Evolutionary conservation across 2,797 vertebrate genomes (phyloP).

Genomic region (Smutsia gigantea): DNA sequence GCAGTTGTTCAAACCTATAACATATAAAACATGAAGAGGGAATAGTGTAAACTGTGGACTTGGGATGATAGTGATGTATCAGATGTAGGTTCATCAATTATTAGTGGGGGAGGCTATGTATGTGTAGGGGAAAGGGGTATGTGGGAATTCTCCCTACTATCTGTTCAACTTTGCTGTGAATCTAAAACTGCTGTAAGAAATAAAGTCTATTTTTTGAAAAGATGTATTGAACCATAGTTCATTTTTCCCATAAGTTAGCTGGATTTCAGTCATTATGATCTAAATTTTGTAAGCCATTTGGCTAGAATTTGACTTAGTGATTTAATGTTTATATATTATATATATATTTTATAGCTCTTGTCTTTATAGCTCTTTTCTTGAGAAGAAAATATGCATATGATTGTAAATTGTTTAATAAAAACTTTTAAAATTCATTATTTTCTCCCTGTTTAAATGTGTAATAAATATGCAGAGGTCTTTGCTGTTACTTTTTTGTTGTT

Average conservation of each 20-base stretch:
- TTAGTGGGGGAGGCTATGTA: not conserved
- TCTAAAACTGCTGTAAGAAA: not conserved
- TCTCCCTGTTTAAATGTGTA: not conserved
- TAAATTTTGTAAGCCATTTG: not conserved
- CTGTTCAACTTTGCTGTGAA: not conserved
- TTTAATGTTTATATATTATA: not conserved
- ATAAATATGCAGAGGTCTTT: not conserved
- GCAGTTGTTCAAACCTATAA: not conserved
- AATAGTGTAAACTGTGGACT: not conserved
- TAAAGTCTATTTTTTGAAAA: not conserved
- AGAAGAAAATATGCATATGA: not conserved
- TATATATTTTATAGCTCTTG: no score
- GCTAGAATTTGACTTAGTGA: constrained; percentile 10
- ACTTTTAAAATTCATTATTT: not conserved
- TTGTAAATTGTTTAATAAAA: not conserved
- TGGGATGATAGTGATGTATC: not conserved
- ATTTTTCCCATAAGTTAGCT: not conserved
- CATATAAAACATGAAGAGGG: not conserved
- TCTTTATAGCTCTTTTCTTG: no score
- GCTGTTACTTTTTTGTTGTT: not conserved
- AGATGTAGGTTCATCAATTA: not conserved
- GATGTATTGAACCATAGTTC: not conserved
- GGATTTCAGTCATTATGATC: not conserved
- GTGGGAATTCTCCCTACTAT: not conserved
- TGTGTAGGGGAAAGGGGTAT: not conserved